Conservation (phyloP, 2,113 vertebrate species). For the Vombatus ursinus region DNA sequence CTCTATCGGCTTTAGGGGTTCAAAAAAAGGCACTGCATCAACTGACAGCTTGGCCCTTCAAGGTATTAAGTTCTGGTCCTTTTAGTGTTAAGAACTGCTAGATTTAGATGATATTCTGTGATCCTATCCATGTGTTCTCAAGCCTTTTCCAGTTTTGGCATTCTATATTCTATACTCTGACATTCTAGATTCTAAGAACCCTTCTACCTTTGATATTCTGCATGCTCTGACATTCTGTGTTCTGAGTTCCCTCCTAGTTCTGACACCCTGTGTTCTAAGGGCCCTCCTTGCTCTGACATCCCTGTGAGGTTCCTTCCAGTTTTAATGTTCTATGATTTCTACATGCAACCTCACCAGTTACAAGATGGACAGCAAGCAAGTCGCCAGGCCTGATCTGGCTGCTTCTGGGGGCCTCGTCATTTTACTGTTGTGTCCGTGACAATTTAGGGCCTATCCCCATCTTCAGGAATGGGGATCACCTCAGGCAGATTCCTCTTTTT, state of each 20-base stretch:
- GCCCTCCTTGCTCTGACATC: too few species aligned
- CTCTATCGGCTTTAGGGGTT: background rate
- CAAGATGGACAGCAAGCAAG: background rate
- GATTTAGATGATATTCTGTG: background rate
- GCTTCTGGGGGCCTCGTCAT: background rate
- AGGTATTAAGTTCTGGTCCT: background rate
- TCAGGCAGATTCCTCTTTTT: slow-evolving; percentile 16
- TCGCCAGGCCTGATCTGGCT: background rate
- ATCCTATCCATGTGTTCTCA: background rate
- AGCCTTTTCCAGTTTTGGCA: background rate
- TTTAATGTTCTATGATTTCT: background rate
- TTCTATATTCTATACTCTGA: background rate
- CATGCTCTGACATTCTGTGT: too few species aligned
- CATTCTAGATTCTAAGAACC: background rate
- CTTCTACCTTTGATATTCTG: too few species aligned
- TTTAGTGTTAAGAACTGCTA: background rate
- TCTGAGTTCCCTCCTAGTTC: accelerated
- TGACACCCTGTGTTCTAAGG: too few species aligned
- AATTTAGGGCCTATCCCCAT: background rate
- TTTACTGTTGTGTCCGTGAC: slow-evolving; percentile 10
- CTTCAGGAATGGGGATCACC: background rate
- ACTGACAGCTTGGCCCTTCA: background rate
- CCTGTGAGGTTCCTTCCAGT: background rate
- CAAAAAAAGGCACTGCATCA: background rate
- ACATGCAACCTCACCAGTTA: background rate